Percentiles rank a stretch among this genome's conserved stretches.
These are phyloP conservation scores for Microchirus variegatus DNA, from an alignment of 2,797 vertebrate genomes.

Conservation along the genomic window DNA sequence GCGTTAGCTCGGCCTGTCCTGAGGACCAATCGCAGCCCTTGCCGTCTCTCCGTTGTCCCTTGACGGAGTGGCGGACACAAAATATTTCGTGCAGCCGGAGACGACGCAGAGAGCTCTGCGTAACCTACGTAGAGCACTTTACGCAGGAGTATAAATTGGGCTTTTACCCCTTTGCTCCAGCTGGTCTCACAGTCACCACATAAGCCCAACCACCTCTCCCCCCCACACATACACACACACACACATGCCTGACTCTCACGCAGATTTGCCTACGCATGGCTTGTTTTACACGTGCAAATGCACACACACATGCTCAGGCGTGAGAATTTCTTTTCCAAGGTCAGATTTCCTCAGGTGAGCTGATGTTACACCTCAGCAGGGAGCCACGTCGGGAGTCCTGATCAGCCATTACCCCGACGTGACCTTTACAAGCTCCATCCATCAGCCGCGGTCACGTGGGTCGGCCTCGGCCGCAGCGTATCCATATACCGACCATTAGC, in stretches of 20 bases:
- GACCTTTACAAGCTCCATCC: constrained; percentile 62
- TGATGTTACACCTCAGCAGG: constrained; percentile 44
- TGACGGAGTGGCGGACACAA: too few relatives aligned
- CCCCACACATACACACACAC: constrained; percentile 56
- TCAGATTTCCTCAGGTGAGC: constrained; percentile 46
- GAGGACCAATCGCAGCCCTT: too few relatives aligned
- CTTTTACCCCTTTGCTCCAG: constrained; percentile 45
- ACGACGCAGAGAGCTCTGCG: too few relatives aligned
- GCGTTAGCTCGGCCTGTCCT: too few relatives aligned
- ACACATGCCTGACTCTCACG: constrained; percentile 71
- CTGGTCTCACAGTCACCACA: constrained; percentile 62
- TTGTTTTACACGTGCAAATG: constrained; percentile 44
- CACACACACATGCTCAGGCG: constrained; percentile 14
- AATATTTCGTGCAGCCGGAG: too few relatives aligned
- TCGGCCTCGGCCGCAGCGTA: constrained; percentile 30
- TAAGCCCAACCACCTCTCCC: constrained; percentile 54
- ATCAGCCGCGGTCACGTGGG: constrained; percentile 40
- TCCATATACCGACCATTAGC: constrained; percentile 63
- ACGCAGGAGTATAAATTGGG: too few relatives aligned
- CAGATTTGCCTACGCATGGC: constrained; percentile 57
- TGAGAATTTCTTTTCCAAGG: constrained; percentile 35
- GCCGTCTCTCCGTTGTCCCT: too few relatives aligned
- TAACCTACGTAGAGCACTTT: too few relatives aligned
- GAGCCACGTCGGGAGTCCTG: constrained; percentile 18
- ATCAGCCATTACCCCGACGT: constrained; percentile 50